phyloP scores from a whole-genome alignment of 2,888 invertebrate species.

The Rutpela maculata region DNA sequence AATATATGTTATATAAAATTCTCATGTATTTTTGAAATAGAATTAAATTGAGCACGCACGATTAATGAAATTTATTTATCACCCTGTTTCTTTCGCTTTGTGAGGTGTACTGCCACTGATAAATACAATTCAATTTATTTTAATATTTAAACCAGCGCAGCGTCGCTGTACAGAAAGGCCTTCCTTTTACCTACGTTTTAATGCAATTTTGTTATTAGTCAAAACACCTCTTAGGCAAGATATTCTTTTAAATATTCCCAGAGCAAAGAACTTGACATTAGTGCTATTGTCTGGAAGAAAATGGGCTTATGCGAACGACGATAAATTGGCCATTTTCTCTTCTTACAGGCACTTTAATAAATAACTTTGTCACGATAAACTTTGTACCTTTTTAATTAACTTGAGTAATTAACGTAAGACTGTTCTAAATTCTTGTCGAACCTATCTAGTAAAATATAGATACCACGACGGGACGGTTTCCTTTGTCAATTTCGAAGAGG shows the following conservation, averaged over 20 bases:
- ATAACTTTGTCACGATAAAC: conserved; percentile 40
- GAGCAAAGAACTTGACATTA: conserved; percentile 13
- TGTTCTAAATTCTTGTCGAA: not conserved
- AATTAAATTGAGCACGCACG: too few relatives aligned
- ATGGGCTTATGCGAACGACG: not conserved
- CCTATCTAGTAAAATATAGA: conserved; percentile 12
- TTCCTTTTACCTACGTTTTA: not conserved
- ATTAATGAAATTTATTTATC: too few relatives aligned
- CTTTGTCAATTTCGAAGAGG: conserved; percentile 16
- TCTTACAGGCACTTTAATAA: conserved; percentile 31
- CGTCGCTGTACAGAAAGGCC: not conserved
- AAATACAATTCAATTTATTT: too few relatives aligned
- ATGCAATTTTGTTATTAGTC: not conserved
- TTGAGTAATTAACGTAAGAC: conserved; percentile 28
- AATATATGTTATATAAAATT: too few relatives aligned
- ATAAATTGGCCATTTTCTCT: conserved; percentile 26
- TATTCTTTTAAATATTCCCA: conserved; percentile 11
- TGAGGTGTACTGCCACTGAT: too few relatives aligned
- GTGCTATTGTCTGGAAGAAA: conserved; percentile 7
- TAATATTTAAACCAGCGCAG: not conserved
- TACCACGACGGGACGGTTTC: not conserved
- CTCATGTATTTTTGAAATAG: too few relatives aligned
- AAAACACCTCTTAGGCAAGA: conserved; percentile 12
- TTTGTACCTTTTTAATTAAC: conserved; percentile 43
- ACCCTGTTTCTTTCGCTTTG: too few relatives aligned